phyloP scores from a whole-genome alignment of 1,140 invertebrate species.

The Lordiphosa stackelbergi region DNA sequence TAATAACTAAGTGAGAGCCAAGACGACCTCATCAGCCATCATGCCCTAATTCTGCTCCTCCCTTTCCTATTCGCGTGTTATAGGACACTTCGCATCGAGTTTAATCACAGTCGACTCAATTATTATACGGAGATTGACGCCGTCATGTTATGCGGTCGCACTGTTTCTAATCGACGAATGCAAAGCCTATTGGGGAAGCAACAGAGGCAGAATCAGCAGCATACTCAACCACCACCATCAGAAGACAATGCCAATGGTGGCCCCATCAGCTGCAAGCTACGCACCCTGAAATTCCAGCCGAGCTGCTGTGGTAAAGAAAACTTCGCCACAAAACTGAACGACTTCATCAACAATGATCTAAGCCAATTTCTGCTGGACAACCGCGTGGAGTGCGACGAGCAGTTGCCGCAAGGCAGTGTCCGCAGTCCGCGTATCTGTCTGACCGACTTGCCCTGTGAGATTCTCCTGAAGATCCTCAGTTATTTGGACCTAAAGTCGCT shows the following conservation, averaged over 20 bases:
- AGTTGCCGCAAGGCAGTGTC: neutral
- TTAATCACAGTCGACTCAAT: slow-evolving; percentile 87
- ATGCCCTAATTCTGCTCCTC: neutral
- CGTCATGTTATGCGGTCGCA: slow-evolving; percentile 83
- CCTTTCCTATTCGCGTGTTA: neutral
- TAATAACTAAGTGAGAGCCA: slow-evolving; percentile 50
- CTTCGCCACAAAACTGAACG: slow-evolving; percentile 46
- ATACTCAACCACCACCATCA: slow-evolving; percentile 9
- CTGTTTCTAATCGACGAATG: slow-evolving; percentile 35
- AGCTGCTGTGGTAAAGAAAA: slow-evolving; percentile 34
- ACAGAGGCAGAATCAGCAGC: slow-evolving; percentile 18
- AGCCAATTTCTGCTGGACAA: slow-evolving; percentile 66
- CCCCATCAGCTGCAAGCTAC: slow-evolving; percentile 65
- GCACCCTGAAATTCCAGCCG: slow-evolving; percentile 66
- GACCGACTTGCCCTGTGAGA: slow-evolving; percentile 77
- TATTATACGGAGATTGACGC: slow-evolving; percentile 95
- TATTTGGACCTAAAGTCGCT: slow-evolving; percentile 89
- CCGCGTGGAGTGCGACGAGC: slow-evolving; percentile 13
- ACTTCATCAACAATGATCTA: slow-evolving; percentile 76
- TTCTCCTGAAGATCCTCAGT: slow-evolving; percentile 78
- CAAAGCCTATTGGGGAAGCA: slow-evolving; percentile 31
- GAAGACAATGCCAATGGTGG: slow-evolving; percentile 26
- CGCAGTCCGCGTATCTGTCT: slow-evolving; percentile 15
- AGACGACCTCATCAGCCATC: neutral
- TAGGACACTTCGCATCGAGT: slow-evolving; percentile 88